Base-by-base conservation (phyloP, 2,797 vertebrate genomes). In the Sardinella longiceps region DNA sequence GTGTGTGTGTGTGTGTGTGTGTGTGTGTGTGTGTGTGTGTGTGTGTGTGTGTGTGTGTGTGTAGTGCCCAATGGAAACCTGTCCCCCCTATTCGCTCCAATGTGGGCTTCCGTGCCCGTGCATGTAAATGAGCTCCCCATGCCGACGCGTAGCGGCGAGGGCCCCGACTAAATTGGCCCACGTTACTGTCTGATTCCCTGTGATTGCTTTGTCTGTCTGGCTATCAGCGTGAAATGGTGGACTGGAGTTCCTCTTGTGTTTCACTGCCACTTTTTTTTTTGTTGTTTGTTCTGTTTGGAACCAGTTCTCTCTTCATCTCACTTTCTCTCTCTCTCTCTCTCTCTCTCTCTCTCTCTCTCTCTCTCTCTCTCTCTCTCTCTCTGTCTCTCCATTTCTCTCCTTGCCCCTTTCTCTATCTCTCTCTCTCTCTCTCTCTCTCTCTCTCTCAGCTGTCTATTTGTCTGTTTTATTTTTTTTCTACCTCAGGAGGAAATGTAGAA, bases 141-240 rank as follows among this genome's bases (percentile, higher is more conserved):
- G 37, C 37, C 5, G 4, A 0, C 33, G 15, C 18, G 2, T 39
- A 7, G 5, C 70, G 2, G 33, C 39, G 70, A 77, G 70, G 37
- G 70, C 33, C 37, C 11, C 37, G 20, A 77, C 33, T 43, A 77
- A 77, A 77, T 77, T 43, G 37, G 33, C 6, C 6, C 20, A 77
- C 7, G 70, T 43, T 12, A 7, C 37, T 43, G 18, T n/a, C 70
- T 7, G 18, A 39, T 77, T 77, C 15, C 5, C 33, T 11, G 70
- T 77, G 70, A 77, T 77, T 77, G 70, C 70, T 77, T 77, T 37
- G 33, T 77, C 70, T 43, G 70, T 77, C 70, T 77, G 70, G 14
- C 70, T 70, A 33, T 70, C 66, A 37, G 66, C 30, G 15, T 70
- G 66, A 70, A 18, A 14, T 18, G 23, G 63, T 30, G 66, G 66